Conservation (phyloP, 2,113 vertebrate genomes). For the Rhinichthys klamathensis region DNA sequence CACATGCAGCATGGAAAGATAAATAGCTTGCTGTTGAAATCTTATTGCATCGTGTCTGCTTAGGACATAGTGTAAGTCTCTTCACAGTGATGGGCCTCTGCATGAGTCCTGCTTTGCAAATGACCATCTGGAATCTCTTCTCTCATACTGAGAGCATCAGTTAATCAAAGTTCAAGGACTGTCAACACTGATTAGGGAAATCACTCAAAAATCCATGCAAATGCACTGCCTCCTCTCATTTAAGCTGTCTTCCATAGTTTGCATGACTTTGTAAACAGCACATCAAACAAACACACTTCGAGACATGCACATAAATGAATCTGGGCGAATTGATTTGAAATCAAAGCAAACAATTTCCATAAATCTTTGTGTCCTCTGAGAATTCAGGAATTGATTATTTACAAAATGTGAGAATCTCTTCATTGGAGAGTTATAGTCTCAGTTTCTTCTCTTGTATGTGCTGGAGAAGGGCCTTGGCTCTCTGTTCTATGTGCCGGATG, state of each 20-base stretch:
- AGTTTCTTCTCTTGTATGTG: slow-evolving; percentile 79
- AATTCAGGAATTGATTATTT: background rate
- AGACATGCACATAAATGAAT: background rate
- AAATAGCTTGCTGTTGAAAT: background rate
- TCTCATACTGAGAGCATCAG: slow-evolving; percentile 23
- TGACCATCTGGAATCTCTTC: slow-evolving; percentile 37
- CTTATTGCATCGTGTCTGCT: background rate
- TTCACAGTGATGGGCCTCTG: slow-evolving; percentile 13
- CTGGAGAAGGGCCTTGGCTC: slow-evolving; percentile 78
- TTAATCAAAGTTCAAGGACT: slow-evolving; percentile 64
- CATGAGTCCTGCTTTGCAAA: slow-evolving; percentile 21
- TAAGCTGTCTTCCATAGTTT: background rate
- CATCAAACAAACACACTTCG: background rate
- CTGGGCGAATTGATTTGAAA: background rate
- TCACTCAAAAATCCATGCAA: background rate
- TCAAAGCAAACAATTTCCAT: background rate
- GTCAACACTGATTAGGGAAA: slow-evolving; percentile 11
- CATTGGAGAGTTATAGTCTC: slow-evolving; percentile 55
- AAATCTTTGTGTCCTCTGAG: background rate
- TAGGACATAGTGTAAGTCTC: background rate
- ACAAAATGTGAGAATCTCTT: background rate
- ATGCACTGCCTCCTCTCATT: slow-evolving; percentile 1
- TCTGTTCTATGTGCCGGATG: slow-evolving; percentile 74
- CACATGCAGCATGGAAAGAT: background rate
- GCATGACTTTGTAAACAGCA: background rate